phyloP scores from a whole-genome alignment of 2,113 vertebrate species.

The Atherinomorus stipes region DNA sequence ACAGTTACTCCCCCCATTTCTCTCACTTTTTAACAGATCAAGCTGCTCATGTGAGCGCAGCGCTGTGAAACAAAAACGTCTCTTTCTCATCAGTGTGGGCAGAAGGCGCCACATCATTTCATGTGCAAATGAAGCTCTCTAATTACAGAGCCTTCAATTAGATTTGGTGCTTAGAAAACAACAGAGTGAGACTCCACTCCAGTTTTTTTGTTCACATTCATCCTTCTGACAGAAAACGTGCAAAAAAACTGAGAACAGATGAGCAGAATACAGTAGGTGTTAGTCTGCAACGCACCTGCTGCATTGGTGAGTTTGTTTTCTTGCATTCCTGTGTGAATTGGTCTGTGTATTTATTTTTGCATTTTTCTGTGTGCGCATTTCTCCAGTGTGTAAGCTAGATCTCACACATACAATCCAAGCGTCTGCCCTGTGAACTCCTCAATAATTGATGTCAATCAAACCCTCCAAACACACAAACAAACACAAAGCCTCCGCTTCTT shows the following conservation, averaged over 20 bases:
- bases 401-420: conserved; percentile 19
- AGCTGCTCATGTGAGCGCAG: conserved; percentile 16
- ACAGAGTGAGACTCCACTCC: conserved; percentile 7
- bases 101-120: conserved; percentile 45
- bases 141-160: conserved; percentile 55
- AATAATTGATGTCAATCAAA: conserved; percentile 75
- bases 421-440: conserved; percentile 54
- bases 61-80: conserved; percentile 21
- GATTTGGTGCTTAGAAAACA: conserved; percentile 22
- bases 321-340: not conserved
- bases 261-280: not conserved
- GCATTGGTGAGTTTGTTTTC: conserved; percentile 4
- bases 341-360: conserved; percentile 6
- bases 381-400: conserved; percentile 3
- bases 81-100: conserved; percentile 38
- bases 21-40: conserved; percentile 18
- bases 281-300: conserved; percentile 17
- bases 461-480: conserved; percentile 61
- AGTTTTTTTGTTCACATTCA: conserved; percentile 9
- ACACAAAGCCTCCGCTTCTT: conserved; percentile 53
- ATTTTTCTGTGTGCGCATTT: conserved; percentile 11
- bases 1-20: not conserved
- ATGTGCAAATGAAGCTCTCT: conserved; percentile 62
- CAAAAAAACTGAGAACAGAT: conserved; percentile 18
- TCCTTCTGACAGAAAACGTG: conserved; percentile 16